Evolutionary conservation across 2,797 vertebrate species (phyloP), one percentile per base, ranked within the genome.

Genomic region (Echeneis naucrates): DNA sequence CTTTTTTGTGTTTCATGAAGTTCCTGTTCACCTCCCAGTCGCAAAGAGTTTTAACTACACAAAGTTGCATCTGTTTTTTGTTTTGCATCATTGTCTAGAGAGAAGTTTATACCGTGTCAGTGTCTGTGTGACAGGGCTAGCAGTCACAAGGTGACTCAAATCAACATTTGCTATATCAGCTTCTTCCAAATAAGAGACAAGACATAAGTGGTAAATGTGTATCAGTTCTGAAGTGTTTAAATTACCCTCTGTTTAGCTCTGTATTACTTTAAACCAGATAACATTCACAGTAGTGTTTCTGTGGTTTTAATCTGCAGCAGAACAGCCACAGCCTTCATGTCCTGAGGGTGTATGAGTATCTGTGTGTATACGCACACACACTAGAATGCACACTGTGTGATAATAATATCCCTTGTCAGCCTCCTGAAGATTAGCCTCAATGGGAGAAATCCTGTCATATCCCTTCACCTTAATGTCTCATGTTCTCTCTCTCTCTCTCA

Each of bases 341-440:
- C 64, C 68, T 74, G 70, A 55, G 71, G 69, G 69, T 78, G 40
- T 68, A 1, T 56, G 57, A 33, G 65, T 71, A 68, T 77, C 30
- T 69, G 33, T 67, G 45, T 77, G 45, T 69, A 53, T n/a, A 37
- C 11, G 2, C 55, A 45, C 48, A 23, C 50, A 53, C 71, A 57
- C 70, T 67, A 9, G 13, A 70, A 26, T 57, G 74, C 68, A 69
- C 68, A 21, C 59, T 40, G 78, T 85, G 80, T 83, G 81, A 90
- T 93, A 82, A 92, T 92, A 90, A 88, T 88, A 86, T 87, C 82
- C 80, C 81, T 72, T 78, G 87, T 90, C 89, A 90, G 88, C 84
- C 78, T 92, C 83, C 71, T 78, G 80, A 62, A 93, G 92, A 92
- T 94, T 92, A 92, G 77, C 73, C 79, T 83, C 78, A 81, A 67